These are phyloP conservation scores for Pangasius mekongensis DNA, from an alignment of 2,797 vertebrate species.

Conservation along the genomic window DNA sequence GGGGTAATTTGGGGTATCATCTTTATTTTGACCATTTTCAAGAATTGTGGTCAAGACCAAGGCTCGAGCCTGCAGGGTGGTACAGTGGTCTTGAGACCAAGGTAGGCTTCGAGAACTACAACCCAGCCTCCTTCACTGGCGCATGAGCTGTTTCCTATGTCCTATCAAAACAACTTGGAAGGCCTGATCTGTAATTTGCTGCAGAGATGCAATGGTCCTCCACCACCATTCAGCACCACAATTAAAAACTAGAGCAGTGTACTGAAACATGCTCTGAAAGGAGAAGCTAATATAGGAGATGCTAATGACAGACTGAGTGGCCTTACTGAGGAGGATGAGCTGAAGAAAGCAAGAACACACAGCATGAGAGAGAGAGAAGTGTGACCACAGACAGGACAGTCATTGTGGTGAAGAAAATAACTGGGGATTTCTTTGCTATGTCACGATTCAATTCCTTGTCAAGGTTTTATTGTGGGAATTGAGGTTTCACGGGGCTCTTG, in stretches of 20 bases:
- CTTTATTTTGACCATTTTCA: not conserved
- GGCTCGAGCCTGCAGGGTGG: not conserved
- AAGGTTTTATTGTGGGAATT: constrained; percentile 68
- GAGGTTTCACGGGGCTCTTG: constrained; percentile 57
- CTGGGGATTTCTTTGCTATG: constrained; percentile 44
- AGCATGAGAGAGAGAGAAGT: constrained; percentile 36
- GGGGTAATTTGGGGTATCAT: not conserved
- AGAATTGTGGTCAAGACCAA: not conserved
- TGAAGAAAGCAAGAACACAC: constrained; percentile 31
- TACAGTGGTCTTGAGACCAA: not conserved
- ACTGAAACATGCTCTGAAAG: constrained; percentile 62
- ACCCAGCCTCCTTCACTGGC: constrained; percentile 13
- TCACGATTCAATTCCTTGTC: constrained; percentile 24
- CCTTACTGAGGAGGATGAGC: constrained; percentile 64
- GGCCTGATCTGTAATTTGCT: constrained; percentile 73
- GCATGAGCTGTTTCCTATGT: constrained; percentile 44
- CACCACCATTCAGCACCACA: constrained; percentile 65
- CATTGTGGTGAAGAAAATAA: constrained; percentile 63
- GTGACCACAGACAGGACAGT: constrained; percentile 64
- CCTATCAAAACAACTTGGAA: constrained; percentile 56
- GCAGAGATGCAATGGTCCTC: constrained; percentile 66
- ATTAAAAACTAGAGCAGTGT: constrained; percentile 70
- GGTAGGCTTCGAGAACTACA: not conserved
- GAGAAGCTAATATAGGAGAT: constrained; percentile 63
- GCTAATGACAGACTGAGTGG: constrained; percentile 76